Conservation (phyloP, 2,888 invertebrate genomes). For the Plusia festucae region DNA sequence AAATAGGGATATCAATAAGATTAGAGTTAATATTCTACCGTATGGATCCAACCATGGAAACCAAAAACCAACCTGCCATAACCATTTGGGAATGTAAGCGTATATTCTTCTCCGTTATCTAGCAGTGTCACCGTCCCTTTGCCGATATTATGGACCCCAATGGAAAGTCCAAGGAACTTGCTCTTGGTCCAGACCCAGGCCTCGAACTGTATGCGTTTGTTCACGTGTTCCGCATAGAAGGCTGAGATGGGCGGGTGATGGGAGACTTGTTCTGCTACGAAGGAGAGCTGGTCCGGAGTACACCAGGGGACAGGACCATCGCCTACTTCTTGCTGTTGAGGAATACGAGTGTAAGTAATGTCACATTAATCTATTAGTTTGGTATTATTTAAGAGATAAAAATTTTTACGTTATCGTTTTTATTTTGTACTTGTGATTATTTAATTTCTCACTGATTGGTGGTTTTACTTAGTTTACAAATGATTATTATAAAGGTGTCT, state of each 20-base stretch:
- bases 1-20: too few relatives aligned
- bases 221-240: conserved; percentile 99
- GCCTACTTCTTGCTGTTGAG: conserved; percentile 84
- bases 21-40: too few relatives aligned
- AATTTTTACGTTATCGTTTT: too few relatives aligned
- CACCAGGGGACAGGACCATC: conserved; percentile 98
- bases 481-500: too few relatives aligned
- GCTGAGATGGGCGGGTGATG: conserved; percentile 99
- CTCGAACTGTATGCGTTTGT: conserved; percentile 97
- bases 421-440: too few relatives aligned
- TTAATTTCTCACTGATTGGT: too few relatives aligned
- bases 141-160: conserved; percentile 99
- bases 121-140: conserved; percentile 97
- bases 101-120: conserved; percentile 97
- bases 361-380: background rate
- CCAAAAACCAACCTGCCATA: conserved; percentile 93
- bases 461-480: too few relatives aligned
- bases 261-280: conserved; percentile 99
- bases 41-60: too few relatives aligned
- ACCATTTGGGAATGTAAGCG: conserved; percentile 99
- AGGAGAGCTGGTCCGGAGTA: conserved; percentile 95
- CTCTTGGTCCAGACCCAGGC: conserved; percentile 99
- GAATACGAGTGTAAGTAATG: background rate
- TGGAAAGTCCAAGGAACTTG: conserved; percentile 99
- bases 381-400: too few relatives aligned